Percentiles rank a stretch among this genome's conserved stretches.
Conservation (phyloP, 2,113 vertebrate genomes). For the Osmerus mordax region DNA sequence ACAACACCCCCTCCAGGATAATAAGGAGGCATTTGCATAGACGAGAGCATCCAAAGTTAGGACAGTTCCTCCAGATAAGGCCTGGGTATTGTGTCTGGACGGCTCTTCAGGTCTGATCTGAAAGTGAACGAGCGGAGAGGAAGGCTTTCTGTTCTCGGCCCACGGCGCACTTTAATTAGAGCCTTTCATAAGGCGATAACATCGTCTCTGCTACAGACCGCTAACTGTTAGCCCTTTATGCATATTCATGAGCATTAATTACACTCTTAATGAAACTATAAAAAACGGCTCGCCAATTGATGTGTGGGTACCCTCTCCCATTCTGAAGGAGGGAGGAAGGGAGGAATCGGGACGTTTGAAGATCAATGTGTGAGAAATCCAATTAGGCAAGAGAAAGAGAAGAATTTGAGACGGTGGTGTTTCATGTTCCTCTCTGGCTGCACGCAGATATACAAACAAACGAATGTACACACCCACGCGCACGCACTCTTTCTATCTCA, state of each 20-base stretch:
- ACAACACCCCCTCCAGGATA: constrained; percentile 40
- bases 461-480: not conserved
- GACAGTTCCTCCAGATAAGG: constrained; percentile 52
- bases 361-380: constrained; percentile 74
- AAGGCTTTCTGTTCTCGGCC: constrained; percentile 53
- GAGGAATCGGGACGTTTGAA: constrained; percentile 66
- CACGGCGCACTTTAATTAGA: constrained; percentile 68
- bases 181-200: constrained; percentile 62
- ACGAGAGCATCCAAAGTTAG: constrained; percentile 49
- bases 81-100: constrained; percentile 51
- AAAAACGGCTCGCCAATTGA: constrained; percentile 67
- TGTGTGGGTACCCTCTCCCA: constrained; percentile 61
- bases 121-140: constrained; percentile 56
- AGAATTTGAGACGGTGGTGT: constrained; percentile 58
- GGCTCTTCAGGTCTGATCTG: constrained; percentile 60
- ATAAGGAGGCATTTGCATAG: constrained; percentile 53
- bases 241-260: constrained; percentile 80
- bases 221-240: constrained; percentile 61
- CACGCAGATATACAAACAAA: not conserved
- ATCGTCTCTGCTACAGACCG: constrained; percentile 51
- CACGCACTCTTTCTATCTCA: not conserved
- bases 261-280: constrained; percentile 77
- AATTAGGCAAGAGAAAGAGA: constrained; percentile 65
- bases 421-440: constrained; percentile 53
- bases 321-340: constrained; percentile 53